Base-by-base conservation (phyloP, 2,113 vertebrate genomes). In the Grantiella picta region DNA sequence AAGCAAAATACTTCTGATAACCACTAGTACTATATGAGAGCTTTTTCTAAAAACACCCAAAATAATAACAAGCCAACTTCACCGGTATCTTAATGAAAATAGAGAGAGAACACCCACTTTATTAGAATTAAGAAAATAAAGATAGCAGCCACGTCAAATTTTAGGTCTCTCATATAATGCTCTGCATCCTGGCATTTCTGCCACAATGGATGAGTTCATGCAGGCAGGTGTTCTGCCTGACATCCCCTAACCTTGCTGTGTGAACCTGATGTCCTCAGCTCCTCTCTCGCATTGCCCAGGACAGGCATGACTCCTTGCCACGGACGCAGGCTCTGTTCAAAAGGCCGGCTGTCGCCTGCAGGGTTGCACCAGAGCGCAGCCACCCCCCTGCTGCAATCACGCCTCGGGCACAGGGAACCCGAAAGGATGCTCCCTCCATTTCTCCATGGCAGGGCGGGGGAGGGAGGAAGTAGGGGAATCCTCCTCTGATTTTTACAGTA, bases 311-410 rank as follows among this genome's bases (percentile, higher is more conserved):
- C 20, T 50, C 42, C 16, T 8, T 11, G 36, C 27, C 44, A 47
- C 10, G 7, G 44, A 12, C 4, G 3, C 5, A 7, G 69, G 63
- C 63, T 71, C 47, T 31, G 42, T 8, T 42, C 61, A 59, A 54
- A 87, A 45, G 42, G 42, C 31, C 12, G 11, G 10, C 3, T 54
- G 42, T 12, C 1, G 0, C 65, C 23, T 50, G 44, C 47, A 54
- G 3, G 0, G 11, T 24, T 11, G 50, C 61, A 61, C 23, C 44
- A 2, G 38, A 20, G 64, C 0, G n/a, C 31, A 77, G 82, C 47
- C 10, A 0, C 12, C 36, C 15, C 53, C 18, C 36, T 18, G 9
- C 33, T 53, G 50, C 5, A 1, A 21, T 16, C 0, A 0, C 40
- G n/a, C 57, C 31, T 53, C 3, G 6, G 57, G 29, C 70, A 82